These are phyloP conservation scores for Forficula auricularia DNA, from an alignment of 1,140 invertebrate genomes.

Conservation along the genomic window DNA sequence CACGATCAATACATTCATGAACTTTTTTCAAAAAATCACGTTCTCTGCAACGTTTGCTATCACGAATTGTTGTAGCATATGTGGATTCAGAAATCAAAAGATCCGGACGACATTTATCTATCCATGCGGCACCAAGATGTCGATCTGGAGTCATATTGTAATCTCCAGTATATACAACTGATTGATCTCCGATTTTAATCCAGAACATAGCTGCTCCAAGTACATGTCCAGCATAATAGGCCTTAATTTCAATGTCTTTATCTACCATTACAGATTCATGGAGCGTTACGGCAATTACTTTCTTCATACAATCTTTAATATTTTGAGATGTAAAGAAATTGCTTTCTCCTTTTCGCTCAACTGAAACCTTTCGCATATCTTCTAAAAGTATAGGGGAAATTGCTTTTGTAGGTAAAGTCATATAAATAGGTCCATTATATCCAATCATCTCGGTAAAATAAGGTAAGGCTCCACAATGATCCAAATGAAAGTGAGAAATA, in stretches of 20 bases:
- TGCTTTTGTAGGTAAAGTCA: constrained; percentile 99
- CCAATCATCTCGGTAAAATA: constrained; percentile 98
- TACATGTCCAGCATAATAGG: constrained; percentile 99
- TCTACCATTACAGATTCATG: constrained; percentile 97
- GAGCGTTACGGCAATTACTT: constrained; percentile 90
- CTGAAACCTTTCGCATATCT: constrained; percentile 79
- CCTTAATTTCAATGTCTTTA: constrained; percentile 92
- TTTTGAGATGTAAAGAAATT: constrained; percentile 98
- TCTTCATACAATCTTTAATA: constrained; percentile 99
- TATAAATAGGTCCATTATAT: constrained; percentile 96
- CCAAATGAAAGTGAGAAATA: constrained; percentile 99
- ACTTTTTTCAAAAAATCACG: constrained; percentile 98
- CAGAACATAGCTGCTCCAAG: constrained; percentile 99
- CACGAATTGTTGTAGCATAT: constrained; percentile 96
- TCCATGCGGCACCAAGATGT: constrained; percentile 96
- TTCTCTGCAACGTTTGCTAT: constrained; percentile 92
- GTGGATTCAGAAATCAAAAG: constrained; percentile 96
- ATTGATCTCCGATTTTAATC: constrained; percentile 83
- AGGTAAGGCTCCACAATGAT: constrained; percentile 96
- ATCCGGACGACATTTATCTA: constrained; percentile 94
- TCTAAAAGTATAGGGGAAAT: constrained; percentile 94
- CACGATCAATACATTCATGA: constrained; percentile 73
- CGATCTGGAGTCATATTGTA: constrained; percentile 99
- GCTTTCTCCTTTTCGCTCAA: constrained; percentile 92
- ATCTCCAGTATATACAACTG: constrained; percentile 98